Evolutionary conservation across 2,113 vertebrate species (phyloP).

Genomic region (Centropristis striata): DNA sequence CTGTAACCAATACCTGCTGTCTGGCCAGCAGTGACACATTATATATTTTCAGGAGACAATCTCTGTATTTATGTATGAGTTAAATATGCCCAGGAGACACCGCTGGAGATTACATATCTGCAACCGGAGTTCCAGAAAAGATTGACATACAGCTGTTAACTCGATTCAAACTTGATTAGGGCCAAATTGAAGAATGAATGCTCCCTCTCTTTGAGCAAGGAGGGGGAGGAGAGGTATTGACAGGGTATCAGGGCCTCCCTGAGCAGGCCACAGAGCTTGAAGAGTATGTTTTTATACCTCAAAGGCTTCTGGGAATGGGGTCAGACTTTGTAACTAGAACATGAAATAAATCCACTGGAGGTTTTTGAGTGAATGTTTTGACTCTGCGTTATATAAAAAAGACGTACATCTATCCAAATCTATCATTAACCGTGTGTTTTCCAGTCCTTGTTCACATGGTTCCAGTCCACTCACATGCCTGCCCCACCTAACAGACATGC

Average conservation of each 20-base stretch:
- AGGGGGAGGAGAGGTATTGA: conserved; percentile 59
- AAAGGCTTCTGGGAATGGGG: conserved; percentile 52
- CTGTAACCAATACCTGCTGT: conserved; percentile 82
- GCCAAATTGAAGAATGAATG: conserved; percentile 85
- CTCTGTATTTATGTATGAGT: conserved; percentile 85
- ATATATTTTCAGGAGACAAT: conserved; percentile 87
- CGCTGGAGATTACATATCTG: conserved; percentile 83
- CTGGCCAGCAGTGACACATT: conserved; percentile 82
- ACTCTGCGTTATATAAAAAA: conserved; percentile 31
- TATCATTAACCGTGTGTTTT: conserved; percentile 16
- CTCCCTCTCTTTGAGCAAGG: conserved; percentile 64
- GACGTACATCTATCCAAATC: too few relatives aligned
- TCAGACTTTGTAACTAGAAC: conserved; percentile 44
- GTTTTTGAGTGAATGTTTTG: conserved; percentile 49
- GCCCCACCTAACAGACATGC: conserved; percentile 24
- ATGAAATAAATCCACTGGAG: conserved; percentile 47
- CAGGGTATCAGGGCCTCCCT: conserved; percentile 57
- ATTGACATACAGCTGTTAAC: conserved; percentile 84
- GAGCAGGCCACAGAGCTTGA: conserved; percentile 44
- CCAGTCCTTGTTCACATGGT: conserved; percentile 15
- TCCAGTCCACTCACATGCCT: not conserved
- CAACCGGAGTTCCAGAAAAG: conserved; percentile 78
- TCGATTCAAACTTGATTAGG: conserved; percentile 86
- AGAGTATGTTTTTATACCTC: conserved; percentile 47
- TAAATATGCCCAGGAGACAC: conserved; percentile 85